Conservation (phyloP, 2,797 vertebrate species). For the Phalloptychus januarius region DNA sequence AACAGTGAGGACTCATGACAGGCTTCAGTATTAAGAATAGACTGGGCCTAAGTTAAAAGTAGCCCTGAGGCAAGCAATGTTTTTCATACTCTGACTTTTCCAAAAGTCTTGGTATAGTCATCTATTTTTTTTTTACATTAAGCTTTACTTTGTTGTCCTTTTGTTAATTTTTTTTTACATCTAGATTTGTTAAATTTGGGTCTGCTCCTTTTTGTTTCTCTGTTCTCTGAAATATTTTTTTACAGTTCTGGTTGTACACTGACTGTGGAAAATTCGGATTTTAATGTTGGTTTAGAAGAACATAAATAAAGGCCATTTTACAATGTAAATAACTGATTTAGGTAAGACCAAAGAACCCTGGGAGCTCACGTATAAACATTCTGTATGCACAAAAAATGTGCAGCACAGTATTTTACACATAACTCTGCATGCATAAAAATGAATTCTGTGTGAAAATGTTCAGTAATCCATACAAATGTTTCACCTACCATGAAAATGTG, state of each 20-base stretch:
- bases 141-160: slow-evolving; percentile 21
- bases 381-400: too few species aligned
- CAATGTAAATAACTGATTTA: neutral
- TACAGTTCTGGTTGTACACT: neutral
- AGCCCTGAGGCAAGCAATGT: slow-evolving; percentile 38
- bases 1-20: slow-evolving; percentile 50
- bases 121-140: slow-evolving; percentile 10
- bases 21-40: slow-evolving; percentile 46
- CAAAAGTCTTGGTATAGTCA: slow-evolving; percentile 37
- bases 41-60: slow-evolving; percentile 49
- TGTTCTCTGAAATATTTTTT: neutral
- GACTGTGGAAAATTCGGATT: neutral
- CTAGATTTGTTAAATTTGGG: neutral
- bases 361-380: too few species aligned
- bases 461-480: too few species aligned
- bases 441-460: too few species aligned
- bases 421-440: too few species aligned
- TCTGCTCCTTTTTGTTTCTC: neutral
- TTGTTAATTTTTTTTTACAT: neutral
- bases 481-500: too few species aligned
- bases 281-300: neutral
- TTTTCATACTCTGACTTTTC: slow-evolving; percentile 35
- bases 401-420: too few species aligned
- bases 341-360: neutral
- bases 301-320: neutral